These are phyloP conservation scores for Nephila pilipes DNA, from an alignment of 1,140 invertebrate species.

Conservation along the genomic window DNA sequence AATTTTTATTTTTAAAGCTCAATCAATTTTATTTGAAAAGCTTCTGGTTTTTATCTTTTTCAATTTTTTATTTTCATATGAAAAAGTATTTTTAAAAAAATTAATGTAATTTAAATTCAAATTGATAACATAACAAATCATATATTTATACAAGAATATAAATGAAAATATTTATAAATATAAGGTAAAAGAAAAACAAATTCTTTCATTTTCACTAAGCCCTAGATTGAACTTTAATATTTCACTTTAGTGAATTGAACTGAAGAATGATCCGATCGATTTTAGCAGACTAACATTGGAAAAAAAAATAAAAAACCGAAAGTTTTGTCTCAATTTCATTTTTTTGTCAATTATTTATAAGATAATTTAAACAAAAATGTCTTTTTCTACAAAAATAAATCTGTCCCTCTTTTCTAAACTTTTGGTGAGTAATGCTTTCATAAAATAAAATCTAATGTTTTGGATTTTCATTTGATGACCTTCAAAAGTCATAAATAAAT, in stretches of 20 bases:
- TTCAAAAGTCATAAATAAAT: neutral
- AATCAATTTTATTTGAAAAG: too few relatives aligned
- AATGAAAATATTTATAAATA: too few relatives aligned
- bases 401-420: conserved; percentile 25
- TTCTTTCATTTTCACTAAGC: too few relatives aligned
- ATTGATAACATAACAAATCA: too few relatives aligned
- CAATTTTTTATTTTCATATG: too few relatives aligned
- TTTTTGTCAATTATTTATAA: neutral
- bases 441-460: neutral
- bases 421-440: conserved; percentile 15
- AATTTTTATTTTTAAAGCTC: too few relatives aligned
- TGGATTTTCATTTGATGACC: neutral
- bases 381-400: conserved; percentile 33
- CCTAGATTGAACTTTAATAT: too few relatives aligned
- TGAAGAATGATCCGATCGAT: neutral
- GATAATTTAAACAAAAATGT: conserved; percentile 8
- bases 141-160: too few relatives aligned
- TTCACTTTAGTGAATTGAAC: neutral
- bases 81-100: too few relatives aligned
- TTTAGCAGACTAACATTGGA: neutral
- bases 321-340: neutral
- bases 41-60: too few relatives aligned
- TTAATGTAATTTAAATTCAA: too few relatives aligned
- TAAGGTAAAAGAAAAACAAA: too few relatives aligned
- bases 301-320: conserved; percentile 16